Conservation (phyloP, 2,113 vertebrate genomes). For the Rhinoderma darwinii region DNA sequence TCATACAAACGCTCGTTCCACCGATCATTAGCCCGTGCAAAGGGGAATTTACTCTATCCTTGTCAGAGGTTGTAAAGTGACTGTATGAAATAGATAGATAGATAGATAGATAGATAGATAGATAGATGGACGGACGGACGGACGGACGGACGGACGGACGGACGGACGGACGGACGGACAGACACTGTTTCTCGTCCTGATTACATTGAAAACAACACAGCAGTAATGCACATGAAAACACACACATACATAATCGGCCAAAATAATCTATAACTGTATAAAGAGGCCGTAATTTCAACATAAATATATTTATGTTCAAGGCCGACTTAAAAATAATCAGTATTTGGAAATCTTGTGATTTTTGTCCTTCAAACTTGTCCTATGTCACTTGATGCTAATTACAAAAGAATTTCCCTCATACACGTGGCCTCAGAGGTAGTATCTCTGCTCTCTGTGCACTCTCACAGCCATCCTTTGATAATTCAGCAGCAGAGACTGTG, state of each 20-base stretch:
- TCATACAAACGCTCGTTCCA: no score
- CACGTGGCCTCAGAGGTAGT: neutral
- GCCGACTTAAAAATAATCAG: neutral
- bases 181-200: neutral
- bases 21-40: no score
- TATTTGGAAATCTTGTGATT: neutral
- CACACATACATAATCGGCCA: neutral
- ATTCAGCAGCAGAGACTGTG: neutral
- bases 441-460: no score
- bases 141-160: no score
- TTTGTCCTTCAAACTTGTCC: neutral
- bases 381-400: neutral
- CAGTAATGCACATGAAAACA: neutral
- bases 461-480: constrained; percentile 11
- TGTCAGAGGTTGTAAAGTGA: no score
- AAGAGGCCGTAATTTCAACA: neutral
- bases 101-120: no score
- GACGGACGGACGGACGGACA: no score
- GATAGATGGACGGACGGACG: no score
- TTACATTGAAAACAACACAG: neutral
- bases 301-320: neutral
- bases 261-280: neutral
- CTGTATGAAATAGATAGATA: no score
- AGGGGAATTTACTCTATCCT: no score
- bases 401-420: neutral